Percentiles rank a stretch among this genome's conserved stretches.
phyloP scores from a whole-genome alignment of 2,888 invertebrate species.

The Onthophagus sagittarius region DNA sequence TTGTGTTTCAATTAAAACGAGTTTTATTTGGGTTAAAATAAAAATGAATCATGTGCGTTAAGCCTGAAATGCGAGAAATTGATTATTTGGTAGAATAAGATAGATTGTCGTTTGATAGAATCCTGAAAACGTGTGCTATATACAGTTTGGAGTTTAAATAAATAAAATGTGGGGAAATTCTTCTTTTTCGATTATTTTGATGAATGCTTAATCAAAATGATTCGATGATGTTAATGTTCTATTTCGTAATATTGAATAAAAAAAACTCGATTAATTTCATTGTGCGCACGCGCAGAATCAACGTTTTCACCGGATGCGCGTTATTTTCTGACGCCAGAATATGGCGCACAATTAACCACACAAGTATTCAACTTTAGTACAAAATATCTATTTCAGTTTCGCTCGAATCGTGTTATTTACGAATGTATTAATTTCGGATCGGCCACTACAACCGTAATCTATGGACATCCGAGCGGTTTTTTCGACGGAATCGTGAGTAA shows the following conservation, averaged over 20 bases:
- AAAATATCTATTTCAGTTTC: slow-evolving; percentile 11
- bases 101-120: too few relatives aligned
- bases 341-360: slow-evolving; percentile 28
- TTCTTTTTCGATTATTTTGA: too few relatives aligned
- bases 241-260: background rate
- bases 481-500: slow-evolving; percentile 29
- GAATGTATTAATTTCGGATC: background rate
- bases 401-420: slow-evolving; percentile 7
- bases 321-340: slow-evolving; percentile 26
- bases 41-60: too few relatives aligned
- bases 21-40: too few relatives aligned
- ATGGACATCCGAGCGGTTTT: slow-evolving; percentile 1
- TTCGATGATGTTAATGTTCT: background rate
- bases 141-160: too few relatives aligned
- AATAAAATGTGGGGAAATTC: too few relatives aligned
- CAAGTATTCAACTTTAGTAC: slow-evolving; percentile 17
- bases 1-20: too few relatives aligned
- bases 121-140: too few relatives aligned
- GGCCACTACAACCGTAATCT: background rate
- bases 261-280: background rate
- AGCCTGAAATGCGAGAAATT: too few relatives aligned
- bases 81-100: too few relatives aligned
- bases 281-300: slow-evolving; percentile 3
- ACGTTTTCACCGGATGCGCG: slow-evolving; percentile 11
- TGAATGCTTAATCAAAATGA: too few relatives aligned